Percentiles rank a stretch among this genome's conserved stretches.
Conservation (phyloP, 2,113 vertebrate genomes). For the Rhinopomastus cyanomelas region DNA sequence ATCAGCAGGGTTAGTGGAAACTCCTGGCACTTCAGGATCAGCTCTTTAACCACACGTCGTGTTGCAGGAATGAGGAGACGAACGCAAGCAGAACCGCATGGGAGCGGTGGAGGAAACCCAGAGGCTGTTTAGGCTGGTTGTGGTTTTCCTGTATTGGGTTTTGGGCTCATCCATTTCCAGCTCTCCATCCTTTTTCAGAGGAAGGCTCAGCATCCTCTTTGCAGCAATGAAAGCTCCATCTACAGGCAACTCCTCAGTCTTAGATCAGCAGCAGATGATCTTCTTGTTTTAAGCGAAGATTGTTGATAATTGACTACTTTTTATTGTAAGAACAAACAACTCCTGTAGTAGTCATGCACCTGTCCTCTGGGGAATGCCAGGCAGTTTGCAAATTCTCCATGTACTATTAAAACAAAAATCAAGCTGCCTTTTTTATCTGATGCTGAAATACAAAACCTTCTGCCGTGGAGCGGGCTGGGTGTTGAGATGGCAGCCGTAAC, state of each 20-base stretch:
- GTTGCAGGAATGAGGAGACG: neutral
- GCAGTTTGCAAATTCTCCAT: neutral
- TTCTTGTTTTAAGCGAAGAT: neutral
- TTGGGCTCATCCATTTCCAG: neutral
- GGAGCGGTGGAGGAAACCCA: neutral
- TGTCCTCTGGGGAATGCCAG: neutral
- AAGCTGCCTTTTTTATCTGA: neutral
- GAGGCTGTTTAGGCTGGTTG: neutral
- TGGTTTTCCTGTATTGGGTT: conserved; percentile 42
- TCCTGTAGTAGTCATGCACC: neutral
- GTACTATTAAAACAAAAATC: neutral
- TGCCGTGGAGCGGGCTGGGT: neutral
- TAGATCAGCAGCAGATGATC: neutral
- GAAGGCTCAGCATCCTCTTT: neutral
- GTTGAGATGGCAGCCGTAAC: neutral
- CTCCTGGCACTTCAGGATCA: neutral
- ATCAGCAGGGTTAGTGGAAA: neutral
- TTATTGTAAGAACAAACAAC: conserved; percentile 9
- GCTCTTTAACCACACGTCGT: neutral
- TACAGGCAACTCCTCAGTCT: conserved; percentile 17
- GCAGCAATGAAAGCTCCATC: conserved; percentile 44
- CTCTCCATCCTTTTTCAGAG: neutral
- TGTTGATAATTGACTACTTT: neutral
- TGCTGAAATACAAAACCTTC: neutral
- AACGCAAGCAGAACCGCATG: accelerated